phyloP scores from a whole-genome alignment of 2,888 invertebrate species.

The Ormia ochracea region DNA sequence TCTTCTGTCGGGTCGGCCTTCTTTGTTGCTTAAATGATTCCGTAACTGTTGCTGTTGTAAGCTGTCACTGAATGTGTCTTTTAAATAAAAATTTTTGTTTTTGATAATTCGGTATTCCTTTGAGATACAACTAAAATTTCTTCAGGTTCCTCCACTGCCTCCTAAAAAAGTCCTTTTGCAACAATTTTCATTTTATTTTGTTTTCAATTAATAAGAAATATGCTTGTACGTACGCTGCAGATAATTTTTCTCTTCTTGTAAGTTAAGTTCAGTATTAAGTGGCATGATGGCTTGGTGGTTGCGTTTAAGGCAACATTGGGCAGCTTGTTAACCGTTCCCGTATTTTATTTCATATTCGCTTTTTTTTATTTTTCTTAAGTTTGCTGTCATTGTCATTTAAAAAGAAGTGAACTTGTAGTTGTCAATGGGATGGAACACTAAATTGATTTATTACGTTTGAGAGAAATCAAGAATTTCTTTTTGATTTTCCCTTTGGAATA shows the following conservation, averaged over 20 bases:
- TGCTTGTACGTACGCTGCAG: background rate
- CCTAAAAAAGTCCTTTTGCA: conserved; percentile 11
- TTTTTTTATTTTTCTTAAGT: background rate
- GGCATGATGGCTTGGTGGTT: conserved; percentile 3
- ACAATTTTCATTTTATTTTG: conserved; percentile 17
- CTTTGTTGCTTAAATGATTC: conserved; percentile 19
- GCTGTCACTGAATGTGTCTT: conserved; percentile 56
- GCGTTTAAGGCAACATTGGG: conserved; percentile 10
- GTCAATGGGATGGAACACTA: conserved; percentile 45
- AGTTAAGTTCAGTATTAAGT: background rate
- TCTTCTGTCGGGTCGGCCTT: conserved; percentile 17
- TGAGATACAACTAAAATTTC: background rate
- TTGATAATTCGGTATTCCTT: conserved; percentile 52
- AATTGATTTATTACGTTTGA: conserved; percentile 56
- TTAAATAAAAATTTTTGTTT: conserved; percentile 40
- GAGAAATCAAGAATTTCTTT: background rate
- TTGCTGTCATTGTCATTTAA: conserved; percentile 44
- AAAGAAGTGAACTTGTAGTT: conserved; percentile 48
- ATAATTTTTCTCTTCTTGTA: background rate
- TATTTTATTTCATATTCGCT: background rate
- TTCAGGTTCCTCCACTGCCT: background rate
- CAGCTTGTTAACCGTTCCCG: conserved; percentile 18
- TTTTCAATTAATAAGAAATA: conserved; percentile 44
- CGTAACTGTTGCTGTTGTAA: conserved; percentile 44
- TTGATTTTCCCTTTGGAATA: background rate